These are phyloP conservation scores for Sisor rabdophorus DNA, from an alignment of 2,113 vertebrate species.

Conservation along the genomic window DNA sequence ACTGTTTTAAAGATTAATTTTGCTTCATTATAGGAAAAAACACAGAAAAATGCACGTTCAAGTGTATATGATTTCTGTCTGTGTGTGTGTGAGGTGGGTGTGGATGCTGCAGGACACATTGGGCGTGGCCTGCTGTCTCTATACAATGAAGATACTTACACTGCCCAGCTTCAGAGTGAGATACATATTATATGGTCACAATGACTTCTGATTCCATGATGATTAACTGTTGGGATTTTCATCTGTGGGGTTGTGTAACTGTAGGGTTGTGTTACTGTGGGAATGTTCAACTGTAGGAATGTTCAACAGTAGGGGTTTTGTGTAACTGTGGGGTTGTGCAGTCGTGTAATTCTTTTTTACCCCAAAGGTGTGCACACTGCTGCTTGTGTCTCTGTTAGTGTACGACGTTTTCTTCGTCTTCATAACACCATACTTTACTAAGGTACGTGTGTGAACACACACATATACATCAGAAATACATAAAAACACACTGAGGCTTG, in stretches of 20 bases:
- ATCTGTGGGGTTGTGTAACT: background rate
- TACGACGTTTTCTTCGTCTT: constrained; percentile 98
- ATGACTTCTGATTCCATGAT: background rate
- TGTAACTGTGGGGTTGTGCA: background rate
- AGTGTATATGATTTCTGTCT: background rate
- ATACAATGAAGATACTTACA: constrained; percentile 91
- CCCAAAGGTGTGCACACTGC: constrained; percentile 85
- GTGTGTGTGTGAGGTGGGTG: constrained; percentile 79
- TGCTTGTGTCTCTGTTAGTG: constrained; percentile 85
- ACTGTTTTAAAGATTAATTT: too few species aligned
- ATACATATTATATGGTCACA: background rate
- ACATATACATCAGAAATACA: background rate
- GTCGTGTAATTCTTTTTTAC: constrained; percentile 25
- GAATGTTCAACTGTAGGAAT: too few species aligned
- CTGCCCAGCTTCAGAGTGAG: constrained; percentile 92
- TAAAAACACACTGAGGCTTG: background rate
- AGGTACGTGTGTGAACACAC: constrained; percentile 72
- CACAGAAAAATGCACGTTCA: background rate
- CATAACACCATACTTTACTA: constrained; percentile 87
- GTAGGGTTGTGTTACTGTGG: background rate
- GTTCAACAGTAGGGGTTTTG: too few species aligned
- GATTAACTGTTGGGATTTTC: background rate
- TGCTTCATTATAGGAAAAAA: background rate
- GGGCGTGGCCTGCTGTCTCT: constrained; percentile 92
- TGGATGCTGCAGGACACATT: constrained; percentile 91